Percentiles rank a stretch among this genome's conserved stretches.
Evolutionary conservation across 2,797 vertebrate genomes (phyloP).

Genomic region (Erethizon dorsatum): DNA sequence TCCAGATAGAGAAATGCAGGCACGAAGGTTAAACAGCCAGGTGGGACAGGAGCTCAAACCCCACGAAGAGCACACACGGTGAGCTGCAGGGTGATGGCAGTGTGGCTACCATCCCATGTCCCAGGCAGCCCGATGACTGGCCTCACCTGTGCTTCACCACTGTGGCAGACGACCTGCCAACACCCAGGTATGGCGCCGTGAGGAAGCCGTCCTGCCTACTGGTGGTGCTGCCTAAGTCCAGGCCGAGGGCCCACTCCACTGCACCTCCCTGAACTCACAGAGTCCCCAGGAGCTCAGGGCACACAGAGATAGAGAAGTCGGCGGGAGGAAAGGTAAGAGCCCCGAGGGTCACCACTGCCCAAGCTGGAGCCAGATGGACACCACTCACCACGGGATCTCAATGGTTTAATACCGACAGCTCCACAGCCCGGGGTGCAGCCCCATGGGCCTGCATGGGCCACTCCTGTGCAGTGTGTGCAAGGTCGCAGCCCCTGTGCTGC

Average conservation of each 20-base stretch:
- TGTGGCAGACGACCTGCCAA: neutral
- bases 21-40: accelerated
- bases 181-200: neutral
- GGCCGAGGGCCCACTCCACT: neutral
- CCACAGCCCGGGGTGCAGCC: accelerated
- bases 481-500: neutral
- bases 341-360: accelerated
- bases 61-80: neutral
- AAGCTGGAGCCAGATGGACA: neutral
- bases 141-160: neutral
- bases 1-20: neutral
- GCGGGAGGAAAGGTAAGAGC: neutral
- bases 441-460: neutral
- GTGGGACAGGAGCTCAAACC: too few relatives aligned
- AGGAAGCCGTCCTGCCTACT: neutral
- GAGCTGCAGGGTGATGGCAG: neutral
- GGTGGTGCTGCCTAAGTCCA: neutral
- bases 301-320: too few relatives aligned
- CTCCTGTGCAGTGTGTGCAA: neutral
- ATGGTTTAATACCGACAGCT: neutral
- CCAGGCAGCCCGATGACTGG: neutral
- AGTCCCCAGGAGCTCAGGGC: neutral
- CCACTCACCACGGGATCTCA: neutral
- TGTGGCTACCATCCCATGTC: too few relatives aligned
- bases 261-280: neutral